phyloP scores from a whole-genome alignment of 2,797 vertebrate species.

The Cheirogaleus major region DNA sequence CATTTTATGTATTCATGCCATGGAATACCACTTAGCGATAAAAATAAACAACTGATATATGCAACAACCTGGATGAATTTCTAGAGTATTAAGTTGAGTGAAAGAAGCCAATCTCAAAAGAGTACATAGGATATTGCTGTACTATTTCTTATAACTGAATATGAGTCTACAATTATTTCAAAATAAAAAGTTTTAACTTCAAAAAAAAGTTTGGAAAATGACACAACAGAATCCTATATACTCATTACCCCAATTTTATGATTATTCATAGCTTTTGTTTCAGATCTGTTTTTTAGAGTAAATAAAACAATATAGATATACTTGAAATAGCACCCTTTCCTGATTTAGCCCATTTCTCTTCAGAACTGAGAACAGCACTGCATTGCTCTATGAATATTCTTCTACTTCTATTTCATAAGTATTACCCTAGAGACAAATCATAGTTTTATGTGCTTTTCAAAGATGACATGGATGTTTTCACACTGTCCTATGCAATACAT shows the following conservation, averaged over 20 bases:
- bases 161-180: not conserved
- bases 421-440: not conserved
- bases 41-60: not conserved
- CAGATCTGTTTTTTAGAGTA: not conserved
- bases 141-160: not conserved
- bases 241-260: not conserved
- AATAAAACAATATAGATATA: not conserved
- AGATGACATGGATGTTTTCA: not conserved
- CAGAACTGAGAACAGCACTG: not conserved
- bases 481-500: not conserved
- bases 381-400: not conserved
- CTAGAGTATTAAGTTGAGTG: not conserved
- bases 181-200: not conserved
- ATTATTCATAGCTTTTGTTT: not conserved
- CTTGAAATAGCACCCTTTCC: not conserved
- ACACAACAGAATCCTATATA: not conserved
- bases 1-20: too few relatives aligned
- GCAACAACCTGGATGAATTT: too few relatives aligned
- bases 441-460: not conserved
- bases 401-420: not conserved
- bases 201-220: not conserved
- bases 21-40: not conserved
- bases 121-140: not conserved
- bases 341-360: not conserved
- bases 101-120: not conserved